Base-by-base conservation (phyloP, 2,797 vertebrate genomes). In the Urophycis tenuis region DNA sequence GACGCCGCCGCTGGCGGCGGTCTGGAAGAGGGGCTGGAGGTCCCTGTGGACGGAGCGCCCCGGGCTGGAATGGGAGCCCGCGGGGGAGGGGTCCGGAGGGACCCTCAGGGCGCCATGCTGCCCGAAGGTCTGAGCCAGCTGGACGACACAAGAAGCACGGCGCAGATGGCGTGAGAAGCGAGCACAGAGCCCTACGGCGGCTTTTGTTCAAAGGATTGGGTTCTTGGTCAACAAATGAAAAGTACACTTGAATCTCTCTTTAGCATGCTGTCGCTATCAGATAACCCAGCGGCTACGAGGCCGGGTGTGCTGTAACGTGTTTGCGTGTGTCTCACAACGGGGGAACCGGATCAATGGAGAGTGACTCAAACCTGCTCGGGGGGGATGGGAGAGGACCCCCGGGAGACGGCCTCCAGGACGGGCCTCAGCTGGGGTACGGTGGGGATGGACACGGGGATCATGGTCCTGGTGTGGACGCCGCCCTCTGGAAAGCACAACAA, bases 341-440 rank as follows among this genome's bases (percentile, higher is more conserved):
- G 39, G 17, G n/a, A n/a, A n/a, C n/a, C 39, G 14, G 39, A 41
- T 41, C 39, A 77, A 75, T 49, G 30, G 49, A 41, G 0, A 36
- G 0, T 60, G 53, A 77, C 34, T 77, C 80, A 76, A 88, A 98
- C 97, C 96, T 98, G 95, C 81, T 97, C 96, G 14, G 93, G 91
- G 0, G 94, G 94, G 79, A 95, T 89, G 2, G 95, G 95, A 74
- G 96, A 98, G 22, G 95, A 94, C n/a, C 94, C 91, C 91, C 95
- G 95, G 77, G 95, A 94, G 78, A 93, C 95, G 69, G 94, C 92
- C 82, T 95, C 92, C 78, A 96, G 92, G 77, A 93, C 89, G 0
- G 95, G 95, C 7, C 95, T 91, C 31, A 96, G 95, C 82, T 96
- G 95, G 80, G 94, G 96, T 90, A 97, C 95, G 34, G 95, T 95